Base-by-base conservation (phyloP, 37 sponge, comb jelly and placozoan genomes). In the Agelas oroides region DNA sequence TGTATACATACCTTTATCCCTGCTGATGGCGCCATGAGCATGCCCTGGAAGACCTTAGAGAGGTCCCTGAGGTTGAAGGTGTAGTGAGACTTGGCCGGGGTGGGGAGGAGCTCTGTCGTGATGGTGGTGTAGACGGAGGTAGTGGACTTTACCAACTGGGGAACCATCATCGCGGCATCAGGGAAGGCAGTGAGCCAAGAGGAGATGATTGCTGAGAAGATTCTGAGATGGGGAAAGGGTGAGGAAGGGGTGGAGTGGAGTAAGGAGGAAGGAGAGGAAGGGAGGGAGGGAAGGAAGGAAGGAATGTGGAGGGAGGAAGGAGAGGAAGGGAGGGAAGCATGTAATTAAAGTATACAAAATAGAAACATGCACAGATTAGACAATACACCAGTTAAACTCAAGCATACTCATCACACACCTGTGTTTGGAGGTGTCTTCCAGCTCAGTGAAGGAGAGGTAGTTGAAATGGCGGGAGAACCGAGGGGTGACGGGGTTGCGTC, bases 1-100 rank as follows among this genome's bases (percentile, higher is more conserved):
- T n/a, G n/a, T n/a, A 46, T 8, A 54, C 13, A 14, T 56, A 75
- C 92, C 82, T 92, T 89, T 0, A 95, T 19, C 46, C 63, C 82
- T 53, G 59, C 67, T 1, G 74, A 33, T 35, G 71, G 71, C 25
- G 61, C 83, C 93, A 93, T 93, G 23, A 93, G 78, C 78, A 93
- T 93, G 19, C 99, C 99, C 64, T 98, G 99, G 79, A 98, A 98
- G 21, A 98, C 96, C 75, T 99, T 99, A 23, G 97, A 94, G 82
- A 99, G 84, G 74, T 99, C 99, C 58, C 99, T 90, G 63, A 99
- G 86, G 87, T 99, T 99, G 92, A 99, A 99, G 61, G 99, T 99
- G 84, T 99, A 99, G 89, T 99, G 99, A 19, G 94, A 93, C 84
- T 99, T 99, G 80, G 99, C 95, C 32, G 99, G 99, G 15, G 99